phyloP scores from a whole-genome alignment of 35 echinoderm and acorn worm genomes.

The Ptychodera flava region DNA sequence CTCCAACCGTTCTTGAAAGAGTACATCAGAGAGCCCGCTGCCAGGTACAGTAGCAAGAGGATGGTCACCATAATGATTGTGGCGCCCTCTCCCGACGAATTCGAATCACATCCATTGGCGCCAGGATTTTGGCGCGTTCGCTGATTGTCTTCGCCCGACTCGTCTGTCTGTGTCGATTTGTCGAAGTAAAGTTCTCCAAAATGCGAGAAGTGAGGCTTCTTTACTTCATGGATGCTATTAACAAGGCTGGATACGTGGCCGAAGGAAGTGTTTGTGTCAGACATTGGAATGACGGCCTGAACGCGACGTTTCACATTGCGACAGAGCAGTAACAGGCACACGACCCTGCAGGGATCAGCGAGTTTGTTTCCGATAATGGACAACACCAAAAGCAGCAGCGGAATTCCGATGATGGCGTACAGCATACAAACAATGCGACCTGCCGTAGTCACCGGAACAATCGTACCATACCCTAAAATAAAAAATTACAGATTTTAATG shows the following conservation, averaged over 20 bases:
- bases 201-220: too few relatives aligned
- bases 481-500: too few relatives aligned
- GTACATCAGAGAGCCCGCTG: constrained; percentile 54
- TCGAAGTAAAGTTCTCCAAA: too few relatives aligned
- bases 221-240: too few relatives aligned
- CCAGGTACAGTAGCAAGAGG: constrained; percentile 56
- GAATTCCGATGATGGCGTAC: constrained; percentile 60
- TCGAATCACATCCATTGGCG: background rate
- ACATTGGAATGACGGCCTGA: too few relatives aligned
- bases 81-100: background rate
- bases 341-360: too few relatives aligned
- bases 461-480: constrained; percentile 68
- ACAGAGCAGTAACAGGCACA: too few relatives aligned
- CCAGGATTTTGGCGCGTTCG: background rate
- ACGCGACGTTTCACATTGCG: too few relatives aligned
- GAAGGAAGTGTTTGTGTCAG: too few relatives aligned
- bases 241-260: too few relatives aligned
- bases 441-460: constrained; percentile 37
- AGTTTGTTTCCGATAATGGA: constrained; percentile 65
- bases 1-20: constrained; percentile 25
- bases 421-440: constrained; percentile 43
- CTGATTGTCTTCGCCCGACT: too few relatives aligned
- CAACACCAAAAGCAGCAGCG: constrained; percentile 47
- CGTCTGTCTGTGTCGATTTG: too few relatives aligned
- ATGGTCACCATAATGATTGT: constrained; percentile 12